Conservation (phyloP, 2,797 vertebrate genomes). For the Meriones psammophilus region DNA sequence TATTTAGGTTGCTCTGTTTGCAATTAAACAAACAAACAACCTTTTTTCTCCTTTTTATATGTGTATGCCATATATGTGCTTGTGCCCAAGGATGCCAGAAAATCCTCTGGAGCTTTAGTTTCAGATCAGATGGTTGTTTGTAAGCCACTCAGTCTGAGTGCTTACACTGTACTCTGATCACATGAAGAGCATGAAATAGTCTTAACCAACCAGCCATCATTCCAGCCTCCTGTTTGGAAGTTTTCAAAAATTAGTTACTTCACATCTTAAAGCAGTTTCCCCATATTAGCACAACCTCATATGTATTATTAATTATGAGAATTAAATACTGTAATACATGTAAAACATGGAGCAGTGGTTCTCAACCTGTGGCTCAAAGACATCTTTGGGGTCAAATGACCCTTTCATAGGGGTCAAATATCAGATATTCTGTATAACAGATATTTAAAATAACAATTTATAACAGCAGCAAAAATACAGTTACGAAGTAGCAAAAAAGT, state of each 20-base stretch:
- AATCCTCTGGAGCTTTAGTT: neutral
- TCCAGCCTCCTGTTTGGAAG: neutral
- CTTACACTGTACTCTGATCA: neutral
- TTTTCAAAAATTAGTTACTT: slow-evolving; percentile 41
- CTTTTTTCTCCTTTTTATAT: neutral
- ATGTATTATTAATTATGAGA: slow-evolving; percentile 59
- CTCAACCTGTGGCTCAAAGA: neutral
- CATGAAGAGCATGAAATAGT: neutral
- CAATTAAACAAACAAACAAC: neutral
- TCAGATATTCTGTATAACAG: neutral
- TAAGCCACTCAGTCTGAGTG: neutral
- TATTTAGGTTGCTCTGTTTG: slow-evolving; percentile 45
- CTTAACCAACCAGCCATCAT: neutral
- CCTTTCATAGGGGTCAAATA: neutral
- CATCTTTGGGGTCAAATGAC: neutral
- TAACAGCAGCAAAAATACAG: neutral
- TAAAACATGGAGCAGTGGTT: neutral
- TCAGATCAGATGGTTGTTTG: neutral
- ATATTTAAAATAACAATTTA: neutral
- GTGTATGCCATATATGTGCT: neutral
- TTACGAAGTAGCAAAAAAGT: neutral
- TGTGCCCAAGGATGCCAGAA: neutral
- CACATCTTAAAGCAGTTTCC: slow-evolving; percentile 37
- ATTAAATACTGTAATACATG: slow-evolving; percentile 23
- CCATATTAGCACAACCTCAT: slow-evolving; percentile 4